Percentiles rank a stretch among this genome's conserved stretches.
These are phyloP conservation scores for Dendrocincla fuliginosa DNA, from an alignment of 2,797 vertebrate genomes.

Conservation along the genomic window DNA sequence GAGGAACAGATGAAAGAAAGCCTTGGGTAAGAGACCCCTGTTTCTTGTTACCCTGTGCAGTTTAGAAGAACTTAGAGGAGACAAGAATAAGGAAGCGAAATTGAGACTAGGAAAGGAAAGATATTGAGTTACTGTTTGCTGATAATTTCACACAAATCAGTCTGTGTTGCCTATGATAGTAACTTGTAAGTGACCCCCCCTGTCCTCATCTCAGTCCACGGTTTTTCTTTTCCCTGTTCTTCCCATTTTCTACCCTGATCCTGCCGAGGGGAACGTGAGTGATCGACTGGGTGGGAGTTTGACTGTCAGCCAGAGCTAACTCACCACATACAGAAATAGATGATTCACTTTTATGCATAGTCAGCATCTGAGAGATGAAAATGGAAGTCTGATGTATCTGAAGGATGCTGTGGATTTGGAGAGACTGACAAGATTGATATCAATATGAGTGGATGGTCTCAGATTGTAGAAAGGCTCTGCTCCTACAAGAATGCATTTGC, in stretches of 20 bases:
- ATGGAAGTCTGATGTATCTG: background rate
- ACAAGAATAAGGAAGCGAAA: background rate
- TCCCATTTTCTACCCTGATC: background rate
- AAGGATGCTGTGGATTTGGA: background rate
- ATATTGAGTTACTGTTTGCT: background rate
- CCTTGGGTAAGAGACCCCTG: rapidly evolving
- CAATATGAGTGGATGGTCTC: background rate
- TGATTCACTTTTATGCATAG: background rate
- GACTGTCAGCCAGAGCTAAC: background rate
- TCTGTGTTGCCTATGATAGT: background rate
- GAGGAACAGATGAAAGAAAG: background rate
- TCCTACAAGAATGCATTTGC: rapidly evolving
- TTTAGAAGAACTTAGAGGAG: background rate
- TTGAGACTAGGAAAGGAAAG: background rate
- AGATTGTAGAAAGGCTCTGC: background rate
- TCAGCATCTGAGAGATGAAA: background rate
- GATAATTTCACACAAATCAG: background rate
- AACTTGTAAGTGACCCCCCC: background rate
- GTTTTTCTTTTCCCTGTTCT: background rate
- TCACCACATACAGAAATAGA: background rate
- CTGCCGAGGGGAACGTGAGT: background rate
- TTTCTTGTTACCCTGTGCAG: background rate
- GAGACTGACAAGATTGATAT: background rate
- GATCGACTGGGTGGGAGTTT: background rate
- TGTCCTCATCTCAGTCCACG: background rate